Base-by-base conservation (phyloP, 2,113 vertebrate species). In the Antennarius striatus region DNA sequence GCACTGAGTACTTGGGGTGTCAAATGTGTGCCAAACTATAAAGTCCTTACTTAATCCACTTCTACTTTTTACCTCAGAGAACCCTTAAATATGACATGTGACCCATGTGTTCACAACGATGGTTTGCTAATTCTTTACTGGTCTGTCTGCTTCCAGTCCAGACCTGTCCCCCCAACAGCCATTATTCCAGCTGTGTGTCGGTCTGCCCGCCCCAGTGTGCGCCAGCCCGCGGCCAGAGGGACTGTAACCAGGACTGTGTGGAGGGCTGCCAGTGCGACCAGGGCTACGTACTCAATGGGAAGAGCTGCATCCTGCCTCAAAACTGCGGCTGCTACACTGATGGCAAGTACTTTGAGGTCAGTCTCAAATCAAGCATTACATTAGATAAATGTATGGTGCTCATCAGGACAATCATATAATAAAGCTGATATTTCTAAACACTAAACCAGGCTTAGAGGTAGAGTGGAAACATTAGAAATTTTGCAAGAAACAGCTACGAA, bases 281-380 rank as follows among this genome's bases (percentile, higher is more conserved):
- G 0, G 97, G 97, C 14, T 98, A 95, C 0, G 95, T 99, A 11
- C 93, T 98, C 75, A 95, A 99, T 0, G 96, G 97, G 81, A 96
- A 92, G 90, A 95, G 91, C 89, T 99, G 98, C 91, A 96, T 98
- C 80, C 94, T 96, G 51, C 94, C 93, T 5, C 97, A 98, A 59
- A 96, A 92, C 92, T 99, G 98, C 0, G 98, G 98, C 89, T 99
- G 98, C 90, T 98, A 98, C 87, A 93, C 95, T 0, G 97, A 98
- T 0, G 95, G 96, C 72, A 98, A 97, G 81, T 99, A 99, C 84
- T 98, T 96, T 0, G 96, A 99, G 96, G 98, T 98, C 85, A 7
- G 92, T 87, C 29, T 63, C 56, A 15, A 66, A 56, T 69, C 57
- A 46, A 57, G 53, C 29, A 32, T 0, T 3, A 0, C 0, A 13